These are phyloP conservation scores for Zaprionus davidi DNA, from an alignment of 1,140 invertebrate species.

Conservation along the genomic window DNA sequence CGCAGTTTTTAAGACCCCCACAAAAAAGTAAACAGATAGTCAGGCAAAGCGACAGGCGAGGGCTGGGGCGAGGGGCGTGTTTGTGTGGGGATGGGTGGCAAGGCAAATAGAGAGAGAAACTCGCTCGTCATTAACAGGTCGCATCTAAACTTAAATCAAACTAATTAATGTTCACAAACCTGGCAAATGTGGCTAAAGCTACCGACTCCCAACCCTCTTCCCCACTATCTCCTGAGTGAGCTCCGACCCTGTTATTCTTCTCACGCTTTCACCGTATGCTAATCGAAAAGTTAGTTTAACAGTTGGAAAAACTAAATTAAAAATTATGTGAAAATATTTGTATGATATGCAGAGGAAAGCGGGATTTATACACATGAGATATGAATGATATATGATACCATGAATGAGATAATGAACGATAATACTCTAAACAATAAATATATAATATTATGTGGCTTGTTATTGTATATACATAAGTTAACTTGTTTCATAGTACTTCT, in stretches of 20 bases:
- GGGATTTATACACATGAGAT: background rate
- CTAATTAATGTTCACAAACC: conserved; percentile 71
- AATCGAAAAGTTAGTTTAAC: conserved; percentile 48
- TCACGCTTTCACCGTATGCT: conserved; percentile 10
- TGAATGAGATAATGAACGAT: background rate
- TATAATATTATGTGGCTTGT: too few species aligned
- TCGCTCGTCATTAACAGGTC: conserved; percentile 56
- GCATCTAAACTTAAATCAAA: conserved; percentile 73
- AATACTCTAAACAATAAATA: background rate
- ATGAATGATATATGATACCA: conserved; percentile 5
- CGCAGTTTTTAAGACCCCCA: conserved; percentile 50
- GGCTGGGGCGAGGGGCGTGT: too few species aligned
- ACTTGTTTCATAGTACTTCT: too few species aligned
- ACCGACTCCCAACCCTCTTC: background rate
- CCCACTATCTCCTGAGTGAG: background rate
- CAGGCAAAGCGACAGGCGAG: background rate
- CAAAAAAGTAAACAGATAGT: conserved; percentile 39
- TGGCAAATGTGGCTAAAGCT: conserved; percentile 57
- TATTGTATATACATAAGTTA: too few species aligned
- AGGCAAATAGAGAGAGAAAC: conserved; percentile 39
- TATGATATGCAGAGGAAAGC: background rate
- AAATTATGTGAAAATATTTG: conserved; percentile 12
- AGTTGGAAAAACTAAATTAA: conserved; percentile 22
- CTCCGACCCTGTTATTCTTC: background rate
- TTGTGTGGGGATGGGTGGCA: background rate